Evolutionary conservation across 2,797 vertebrate species (phyloP).

Genomic region (Dromococcyx pavoninus): DNA sequence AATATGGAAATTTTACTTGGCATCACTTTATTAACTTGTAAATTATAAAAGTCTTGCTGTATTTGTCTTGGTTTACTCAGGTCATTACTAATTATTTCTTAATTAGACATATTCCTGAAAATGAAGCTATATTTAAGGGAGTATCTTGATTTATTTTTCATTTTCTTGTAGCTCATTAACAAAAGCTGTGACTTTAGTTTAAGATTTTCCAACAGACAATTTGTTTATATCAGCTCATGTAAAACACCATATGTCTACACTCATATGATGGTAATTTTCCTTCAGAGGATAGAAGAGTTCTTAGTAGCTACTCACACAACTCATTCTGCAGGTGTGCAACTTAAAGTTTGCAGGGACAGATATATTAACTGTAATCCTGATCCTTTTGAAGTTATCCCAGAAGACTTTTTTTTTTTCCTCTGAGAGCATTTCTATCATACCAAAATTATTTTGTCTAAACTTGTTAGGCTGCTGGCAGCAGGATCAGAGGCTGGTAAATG

Average conservation of each 20-base stretch:
- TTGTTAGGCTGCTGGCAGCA: not conserved
- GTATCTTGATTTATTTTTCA: not conserved
- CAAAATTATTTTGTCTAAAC: not conserved
- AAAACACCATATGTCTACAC: not conserved
- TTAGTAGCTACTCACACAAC: not conserved
- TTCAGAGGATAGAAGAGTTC: not conserved
- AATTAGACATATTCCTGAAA: not conserved
- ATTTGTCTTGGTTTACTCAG: not conserved
- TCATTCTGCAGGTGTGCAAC: not conserved
- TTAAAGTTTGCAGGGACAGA: not conserved
- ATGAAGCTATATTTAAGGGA: not conserved
- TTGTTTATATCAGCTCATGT: not conserved
- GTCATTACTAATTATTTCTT: conserved; percentile 1
- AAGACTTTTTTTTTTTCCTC: not conserved
- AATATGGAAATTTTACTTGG: not conserved
- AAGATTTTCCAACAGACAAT: not conserved
- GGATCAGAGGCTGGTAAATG: not conserved
- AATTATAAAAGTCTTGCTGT: not conserved
- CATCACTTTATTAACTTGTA: not conserved
- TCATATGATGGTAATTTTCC: not conserved
- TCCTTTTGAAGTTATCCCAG: not conserved
- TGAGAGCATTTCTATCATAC: not conserved
- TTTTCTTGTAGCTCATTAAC: not conserved
- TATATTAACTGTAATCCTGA: not conserved
- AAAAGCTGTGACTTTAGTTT: not conserved